phyloP scores from a whole-genome alignment of 2,113 vertebrate species.

The Myanophis thanlyinensis region DNA sequence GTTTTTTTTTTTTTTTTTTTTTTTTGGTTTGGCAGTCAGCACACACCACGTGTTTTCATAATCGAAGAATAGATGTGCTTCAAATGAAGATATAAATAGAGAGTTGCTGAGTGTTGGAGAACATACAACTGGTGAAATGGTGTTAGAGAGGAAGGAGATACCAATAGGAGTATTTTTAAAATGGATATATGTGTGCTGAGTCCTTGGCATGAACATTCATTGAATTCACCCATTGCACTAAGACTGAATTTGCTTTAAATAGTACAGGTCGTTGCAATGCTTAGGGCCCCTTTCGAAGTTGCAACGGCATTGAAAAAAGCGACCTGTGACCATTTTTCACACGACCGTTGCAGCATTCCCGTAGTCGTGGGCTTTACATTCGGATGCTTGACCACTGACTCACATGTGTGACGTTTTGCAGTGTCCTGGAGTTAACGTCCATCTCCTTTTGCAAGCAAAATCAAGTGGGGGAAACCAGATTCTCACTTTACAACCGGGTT shows the following conservation, averaged over 20 bases:
- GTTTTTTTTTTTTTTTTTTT: too few relatives aligned
- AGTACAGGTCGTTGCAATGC: neutral
- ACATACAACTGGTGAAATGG: constrained; percentile 37
- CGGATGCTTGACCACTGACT: neutral
- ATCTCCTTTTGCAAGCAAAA: neutral
- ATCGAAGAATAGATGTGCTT: constrained; percentile 49
- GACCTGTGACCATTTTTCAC: neutral
- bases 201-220: neutral
- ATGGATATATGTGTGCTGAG: neutral
- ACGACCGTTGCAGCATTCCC: neutral
- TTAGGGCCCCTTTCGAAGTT: neutral
- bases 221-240: neutral
- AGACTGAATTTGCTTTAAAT: neutral
- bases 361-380: neutral
- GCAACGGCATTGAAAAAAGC: neutral
- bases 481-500: too few relatives aligned
- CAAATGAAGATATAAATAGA: constrained; percentile 33
- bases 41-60: constrained; percentile 39
- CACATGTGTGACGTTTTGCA: neutral
- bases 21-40: neutral
- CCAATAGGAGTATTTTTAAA: neutral
- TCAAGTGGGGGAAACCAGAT: neutral
- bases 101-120: constrained; percentile 34
- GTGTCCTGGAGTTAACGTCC: neutral
- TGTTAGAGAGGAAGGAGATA: constrained; percentile 27